Evolutionary conservation across 2,888 invertebrate species (phyloP).

Genomic region (Ephialtes manifestator): DNA sequence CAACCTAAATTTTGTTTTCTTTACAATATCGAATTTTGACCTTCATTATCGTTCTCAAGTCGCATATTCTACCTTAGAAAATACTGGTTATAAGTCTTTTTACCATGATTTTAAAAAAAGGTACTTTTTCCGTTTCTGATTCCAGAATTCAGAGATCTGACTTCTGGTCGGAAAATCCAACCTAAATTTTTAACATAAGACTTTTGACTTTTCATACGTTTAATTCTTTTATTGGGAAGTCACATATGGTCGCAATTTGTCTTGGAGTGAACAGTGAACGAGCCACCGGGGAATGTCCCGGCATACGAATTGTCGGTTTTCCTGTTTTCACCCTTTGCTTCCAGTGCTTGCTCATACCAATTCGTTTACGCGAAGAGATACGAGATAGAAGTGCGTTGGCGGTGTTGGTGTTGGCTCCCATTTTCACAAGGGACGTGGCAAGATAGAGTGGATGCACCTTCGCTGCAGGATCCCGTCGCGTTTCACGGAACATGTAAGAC

Average conservation of each 20-base stretch:
- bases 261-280: slow-evolving; percentile 45
- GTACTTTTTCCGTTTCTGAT: too few species aligned
- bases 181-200: too few species aligned
- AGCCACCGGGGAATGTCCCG: slow-evolving; percentile 48
- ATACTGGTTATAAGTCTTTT: too few species aligned
- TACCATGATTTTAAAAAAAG: too few species aligned
- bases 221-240: too few species aligned
- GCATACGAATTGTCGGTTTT: slow-evolving; percentile 60
- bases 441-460: slow-evolving; percentile 37
- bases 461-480: slow-evolving; percentile 13
- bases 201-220: too few species aligned
- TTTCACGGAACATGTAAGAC: slow-evolving; percentile 31
- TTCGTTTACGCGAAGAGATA: slow-evolving; percentile 34
- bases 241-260: slow-evolving; percentile 38
- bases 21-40: too few species aligned
- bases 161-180: too few species aligned
- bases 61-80: too few species aligned
- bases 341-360: slow-evolving; percentile 21
- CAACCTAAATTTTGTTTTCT: too few species aligned
- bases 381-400: slow-evolving; percentile 14
- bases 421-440: slow-evolving; percentile 36
- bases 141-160: too few species aligned
- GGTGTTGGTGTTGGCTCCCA: not conserved
- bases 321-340: slow-evolving; percentile 42
- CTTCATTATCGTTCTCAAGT: too few species aligned